Evolutionary conservation across 2,888 invertebrate species (phyloP).

Genomic region (Lochmaea crataegi): DNA sequence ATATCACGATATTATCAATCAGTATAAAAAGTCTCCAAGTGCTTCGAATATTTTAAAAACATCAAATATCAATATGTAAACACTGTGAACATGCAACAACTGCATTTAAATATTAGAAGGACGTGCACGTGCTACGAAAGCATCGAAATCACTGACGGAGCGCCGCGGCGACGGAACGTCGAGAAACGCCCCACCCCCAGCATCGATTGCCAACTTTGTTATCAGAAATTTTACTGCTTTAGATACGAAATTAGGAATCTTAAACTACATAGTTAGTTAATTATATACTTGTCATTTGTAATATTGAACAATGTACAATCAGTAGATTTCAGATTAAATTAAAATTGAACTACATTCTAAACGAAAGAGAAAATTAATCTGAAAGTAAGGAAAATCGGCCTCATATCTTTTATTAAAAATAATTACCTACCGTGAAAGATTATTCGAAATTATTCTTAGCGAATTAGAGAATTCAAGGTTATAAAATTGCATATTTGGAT

Average conservation of each 20-base stretch:
- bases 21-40: slow-evolving; percentile 14
- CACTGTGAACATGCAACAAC: slow-evolving; percentile 44
- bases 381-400: no score
- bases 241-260: slow-evolving; percentile 38
- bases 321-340: not conserved
- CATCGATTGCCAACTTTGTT: slow-evolving; percentile 54
- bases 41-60: slow-evolving; percentile 13
- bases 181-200: slow-evolving; percentile 49
- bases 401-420: no score
- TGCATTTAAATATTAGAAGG: slow-evolving; percentile 31
- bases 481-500: no score
- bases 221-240: slow-evolving; percentile 61
- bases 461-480: no score
- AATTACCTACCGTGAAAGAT: no score
- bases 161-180: slow-evolving; percentile 51
- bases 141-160: slow-evolving; percentile 61
- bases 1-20: not conserved
- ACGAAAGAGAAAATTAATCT: no score
- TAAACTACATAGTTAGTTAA: slow-evolving; percentile 27
- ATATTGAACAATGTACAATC: not conserved
- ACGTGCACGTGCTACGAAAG: slow-evolving; percentile 60
- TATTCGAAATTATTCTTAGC: no score
- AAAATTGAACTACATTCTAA: not conserved
- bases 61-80: slow-evolving; percentile 40
- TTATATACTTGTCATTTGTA: not conserved